phyloP scores from a whole-genome alignment of 1,140 invertebrate species.

The Drosophila grimshawi region DNA sequence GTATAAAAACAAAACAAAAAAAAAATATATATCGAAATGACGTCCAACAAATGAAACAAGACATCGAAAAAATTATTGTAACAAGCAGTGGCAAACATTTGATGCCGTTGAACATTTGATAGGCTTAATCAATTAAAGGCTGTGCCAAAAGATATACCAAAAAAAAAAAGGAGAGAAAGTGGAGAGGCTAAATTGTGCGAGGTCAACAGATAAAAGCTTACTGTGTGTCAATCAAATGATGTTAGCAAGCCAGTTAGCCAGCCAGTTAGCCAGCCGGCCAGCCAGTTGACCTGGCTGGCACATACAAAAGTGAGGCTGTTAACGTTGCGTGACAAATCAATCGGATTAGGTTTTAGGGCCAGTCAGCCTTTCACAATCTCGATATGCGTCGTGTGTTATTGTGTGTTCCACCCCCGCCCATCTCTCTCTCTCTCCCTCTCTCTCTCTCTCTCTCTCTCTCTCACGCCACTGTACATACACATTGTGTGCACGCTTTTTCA shows the following conservation, averaged over 20 bases:
- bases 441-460: neutral
- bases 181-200: slow-evolving; percentile 12
- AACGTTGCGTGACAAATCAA: slow-evolving; percentile 81
- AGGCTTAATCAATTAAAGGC: slow-evolving; percentile 78
- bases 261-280: slow-evolving; percentile 1
- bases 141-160: slow-evolving; percentile 28
- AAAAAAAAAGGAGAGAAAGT: neutral
- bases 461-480: slow-evolving; percentile 28
- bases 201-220: slow-evolving; percentile 27
- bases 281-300: neutral
- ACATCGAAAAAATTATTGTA: slow-evolving; percentile 17
- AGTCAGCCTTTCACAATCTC: slow-evolving; percentile 12
- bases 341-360: slow-evolving; percentile 69
- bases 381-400: slow-evolving; percentile 11
- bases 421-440: no score
- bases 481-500: slow-evolving; percentile 44
- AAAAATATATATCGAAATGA: slow-evolving; percentile 16
- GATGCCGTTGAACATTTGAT: slow-evolving; percentile 56
- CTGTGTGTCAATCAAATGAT: slow-evolving; percentile 55
- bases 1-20: slow-evolving; percentile 19
- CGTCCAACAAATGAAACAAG: slow-evolving; percentile 1
- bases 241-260: neutral
- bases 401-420: slow-evolving; percentile 26
- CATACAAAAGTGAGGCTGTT: slow-evolving; percentile 45
- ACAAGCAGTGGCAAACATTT: slow-evolving; percentile 40